Percentiles rank a stretch among this genome's conserved stretches.
Evolutionary conservation across 2,797 vertebrate species (phyloP).

Genomic region (Bovichtus variegatus): DNA sequence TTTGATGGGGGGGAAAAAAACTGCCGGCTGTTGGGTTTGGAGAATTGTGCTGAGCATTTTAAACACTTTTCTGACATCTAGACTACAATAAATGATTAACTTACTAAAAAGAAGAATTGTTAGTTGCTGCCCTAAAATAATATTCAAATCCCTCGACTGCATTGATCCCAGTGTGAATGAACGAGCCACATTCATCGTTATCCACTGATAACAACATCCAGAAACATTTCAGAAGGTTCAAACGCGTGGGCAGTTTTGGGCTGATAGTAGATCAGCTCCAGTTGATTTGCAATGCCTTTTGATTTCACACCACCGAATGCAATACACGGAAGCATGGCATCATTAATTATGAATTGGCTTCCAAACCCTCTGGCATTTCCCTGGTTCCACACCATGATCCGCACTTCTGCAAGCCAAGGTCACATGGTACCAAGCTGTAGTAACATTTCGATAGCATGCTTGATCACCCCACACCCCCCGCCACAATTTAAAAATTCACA

Average conservation of each 20-base stretch:
- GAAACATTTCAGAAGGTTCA: not conserved
- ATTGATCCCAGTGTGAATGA: not conserved
- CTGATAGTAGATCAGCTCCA: constrained; percentile 4
- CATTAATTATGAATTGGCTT: constrained; percentile 66
- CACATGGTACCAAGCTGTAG: constrained; percentile 41
- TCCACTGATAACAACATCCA: not conserved
- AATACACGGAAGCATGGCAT: constrained; percentile 46
- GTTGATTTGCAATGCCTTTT: constrained; percentile 61
- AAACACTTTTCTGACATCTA: not conserved
- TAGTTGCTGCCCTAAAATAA: not conserved
- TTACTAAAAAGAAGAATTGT: not conserved
- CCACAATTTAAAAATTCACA: constrained; percentile 56
- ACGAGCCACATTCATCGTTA: no score
- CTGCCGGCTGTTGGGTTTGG: no score
- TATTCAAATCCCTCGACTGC: not conserved
- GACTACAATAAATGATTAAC: not conserved
- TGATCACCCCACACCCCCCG: constrained; percentile 32
- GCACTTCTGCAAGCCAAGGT: constrained; percentile 57
- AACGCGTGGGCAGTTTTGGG: constrained; percentile 30
- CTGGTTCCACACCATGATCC: constrained; percentile 43
- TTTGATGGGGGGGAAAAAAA: no score
- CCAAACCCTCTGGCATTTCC: constrained; percentile 51
- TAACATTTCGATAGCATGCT: constrained; percentile 21
- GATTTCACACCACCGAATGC: constrained; percentile 48
- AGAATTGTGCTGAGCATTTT: not conserved